Conservation (phyloP, 2,888 invertebrate species). For the Bursaphelenchus okinawaensis region DNA sequence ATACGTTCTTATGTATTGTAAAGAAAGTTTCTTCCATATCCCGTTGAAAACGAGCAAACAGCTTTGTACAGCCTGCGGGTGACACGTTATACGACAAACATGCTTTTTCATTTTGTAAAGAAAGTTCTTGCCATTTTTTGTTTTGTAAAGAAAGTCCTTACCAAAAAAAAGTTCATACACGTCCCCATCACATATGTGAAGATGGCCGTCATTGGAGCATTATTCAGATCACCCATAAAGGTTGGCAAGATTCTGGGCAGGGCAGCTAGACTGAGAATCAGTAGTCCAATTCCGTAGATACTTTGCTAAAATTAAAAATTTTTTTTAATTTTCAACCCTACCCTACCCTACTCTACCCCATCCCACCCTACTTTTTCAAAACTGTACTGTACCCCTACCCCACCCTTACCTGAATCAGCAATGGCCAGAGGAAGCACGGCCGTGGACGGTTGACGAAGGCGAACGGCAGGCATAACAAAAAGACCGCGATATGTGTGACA, state of each 20-base stretch:
- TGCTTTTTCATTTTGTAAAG: no score
- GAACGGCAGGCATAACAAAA: slow-evolving; percentile 45
- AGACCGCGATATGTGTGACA: slow-evolving; percentile 39
- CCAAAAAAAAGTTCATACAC: slow-evolving; percentile 48
- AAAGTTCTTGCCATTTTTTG: no score
- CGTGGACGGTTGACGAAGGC: slow-evolving; percentile 43
- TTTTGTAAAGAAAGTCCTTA: no score
- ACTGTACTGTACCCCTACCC: not conserved
- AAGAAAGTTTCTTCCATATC: no score
- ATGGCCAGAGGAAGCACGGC: slow-evolving; percentile 47
- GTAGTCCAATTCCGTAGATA: slow-evolving; percentile 49
- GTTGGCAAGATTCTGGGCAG: slow-evolving; percentile 41
- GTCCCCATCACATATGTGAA: slow-evolving; percentile 44
- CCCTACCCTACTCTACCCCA: not conserved
- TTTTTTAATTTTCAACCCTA: not conserved
- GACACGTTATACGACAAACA: no score
- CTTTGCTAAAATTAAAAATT: slow-evolving; percentile 42
- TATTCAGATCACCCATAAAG: slow-evolving; percentile 37
- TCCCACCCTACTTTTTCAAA: not conserved
- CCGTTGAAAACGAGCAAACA: no score
- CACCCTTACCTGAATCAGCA: slow-evolving; percentile 43
- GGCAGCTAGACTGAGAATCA: slow-evolving; percentile 49
- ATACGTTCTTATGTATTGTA: no score
- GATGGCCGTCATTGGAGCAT: slow-evolving; percentile 44
- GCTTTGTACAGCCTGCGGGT: no score